These are phyloP conservation scores for Oligia fasciuncula DNA, from an alignment of 2,888 invertebrate genomes.

Conservation along the genomic window DNA sequence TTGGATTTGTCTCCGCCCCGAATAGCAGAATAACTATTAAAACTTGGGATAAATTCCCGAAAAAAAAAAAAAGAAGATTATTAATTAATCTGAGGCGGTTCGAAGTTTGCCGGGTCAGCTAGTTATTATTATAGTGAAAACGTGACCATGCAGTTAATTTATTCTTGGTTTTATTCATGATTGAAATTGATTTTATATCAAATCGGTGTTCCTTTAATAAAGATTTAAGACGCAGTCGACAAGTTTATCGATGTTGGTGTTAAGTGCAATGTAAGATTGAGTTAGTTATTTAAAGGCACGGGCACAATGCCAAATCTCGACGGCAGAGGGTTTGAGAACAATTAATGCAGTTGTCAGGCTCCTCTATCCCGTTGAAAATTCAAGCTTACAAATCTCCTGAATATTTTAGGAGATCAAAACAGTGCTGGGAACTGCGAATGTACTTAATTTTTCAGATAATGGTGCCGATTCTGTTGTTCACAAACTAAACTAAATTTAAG, in stretches of 20 bases:
- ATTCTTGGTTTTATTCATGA: neutral
- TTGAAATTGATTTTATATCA: neutral
- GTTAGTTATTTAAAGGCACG: constrained; percentile 5
- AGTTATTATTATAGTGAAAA: neutral
- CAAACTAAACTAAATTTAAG: no score
- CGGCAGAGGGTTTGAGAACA: constrained; percentile 13
- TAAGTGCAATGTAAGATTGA: constrained; percentile 21
- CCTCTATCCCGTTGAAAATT: constrained; percentile 2
- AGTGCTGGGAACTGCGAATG: no score
- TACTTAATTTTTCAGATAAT: no score
- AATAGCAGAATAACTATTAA: no score
- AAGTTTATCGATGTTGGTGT: constrained; percentile 7
- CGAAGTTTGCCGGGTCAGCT: no score
- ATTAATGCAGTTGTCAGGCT: constrained; percentile 11
- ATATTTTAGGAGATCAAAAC: neutral
- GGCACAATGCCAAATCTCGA: constrained; percentile 27
- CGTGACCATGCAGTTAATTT: neutral
- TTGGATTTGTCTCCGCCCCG: no score
- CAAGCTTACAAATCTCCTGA: neutral
- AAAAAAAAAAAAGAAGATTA: no score
- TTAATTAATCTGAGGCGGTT: no score
- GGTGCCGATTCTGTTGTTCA: no score
- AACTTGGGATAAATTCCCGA: no score
- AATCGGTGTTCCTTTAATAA: neutral
- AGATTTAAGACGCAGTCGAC: neutral